Percentiles rank a stretch among this genome's conserved stretches.
phyloP scores from a whole-genome alignment of 2,888 invertebrate species.

The Tridacna crocea region DNA sequence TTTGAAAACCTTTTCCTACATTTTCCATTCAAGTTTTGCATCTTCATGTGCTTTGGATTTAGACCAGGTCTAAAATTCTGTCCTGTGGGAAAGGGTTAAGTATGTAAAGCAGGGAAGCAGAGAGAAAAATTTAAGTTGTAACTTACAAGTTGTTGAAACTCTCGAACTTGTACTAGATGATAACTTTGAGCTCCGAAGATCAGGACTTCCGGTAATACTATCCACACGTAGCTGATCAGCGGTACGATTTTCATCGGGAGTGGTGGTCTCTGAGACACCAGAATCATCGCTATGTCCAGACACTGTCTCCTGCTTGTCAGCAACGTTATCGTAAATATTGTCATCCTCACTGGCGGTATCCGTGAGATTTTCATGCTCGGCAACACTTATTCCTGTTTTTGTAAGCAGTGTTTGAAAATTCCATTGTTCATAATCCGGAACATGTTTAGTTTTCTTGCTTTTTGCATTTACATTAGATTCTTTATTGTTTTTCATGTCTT shows the following conservation, averaged over 20 bases:
- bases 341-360: conserved; percentile 62
- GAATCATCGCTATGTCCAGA: conserved; percentile 46
- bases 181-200: conserved; percentile 11
- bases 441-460: conserved; percentile 24
- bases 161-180: conserved; percentile 37
- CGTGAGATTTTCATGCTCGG: conserved; percentile 42
- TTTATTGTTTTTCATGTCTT: neutral
- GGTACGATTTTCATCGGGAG: conserved; percentile 40
- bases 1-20: too few relatives aligned
- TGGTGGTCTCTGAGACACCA: conserved; percentile 34
- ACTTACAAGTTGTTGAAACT: conserved; percentile 58
- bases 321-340: conserved; percentile 47
- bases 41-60: too few relatives aligned
- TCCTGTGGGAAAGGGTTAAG: too few relatives aligned
- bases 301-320: conserved; percentile 22
- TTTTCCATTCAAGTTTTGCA: too few relatives aligned
- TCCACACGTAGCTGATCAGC: conserved; percentile 1
- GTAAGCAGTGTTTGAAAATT: conserved; percentile 61
- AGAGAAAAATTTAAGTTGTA: too few relatives aligned
- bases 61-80: too few relatives aligned
- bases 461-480: conserved; percentile 1
- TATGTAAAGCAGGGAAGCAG: too few relatives aligned
- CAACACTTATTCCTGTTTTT: conserved; percentile 49
- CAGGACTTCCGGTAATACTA: neutral
- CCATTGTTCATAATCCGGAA: conserved; percentile 67